These are phyloP conservation scores for Achroia grisella DNA, from an alignment of 1,140 invertebrate genomes.

Conservation along the genomic window DNA sequence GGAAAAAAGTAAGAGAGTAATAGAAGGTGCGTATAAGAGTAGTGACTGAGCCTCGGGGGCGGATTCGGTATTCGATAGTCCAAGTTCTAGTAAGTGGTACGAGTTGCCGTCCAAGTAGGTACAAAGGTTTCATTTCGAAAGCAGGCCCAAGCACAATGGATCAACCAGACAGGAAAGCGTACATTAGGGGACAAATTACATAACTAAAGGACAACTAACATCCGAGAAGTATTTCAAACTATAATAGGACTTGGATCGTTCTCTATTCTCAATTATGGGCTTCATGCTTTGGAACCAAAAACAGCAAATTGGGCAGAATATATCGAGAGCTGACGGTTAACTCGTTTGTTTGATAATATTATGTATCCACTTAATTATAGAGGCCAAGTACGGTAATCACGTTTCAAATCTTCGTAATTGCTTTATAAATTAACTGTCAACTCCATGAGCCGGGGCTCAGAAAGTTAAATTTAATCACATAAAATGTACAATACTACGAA, in stretches of 20 bases:
- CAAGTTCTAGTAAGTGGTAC: slow-evolving; percentile 15
- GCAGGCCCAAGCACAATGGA: slow-evolving; percentile 67
- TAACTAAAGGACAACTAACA: slow-evolving; percentile 12
- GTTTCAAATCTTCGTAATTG: not conserved
- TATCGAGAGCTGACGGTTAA: slow-evolving; percentile 61
- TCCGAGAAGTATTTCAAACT: slow-evolving; percentile 29
- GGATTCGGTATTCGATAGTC: slow-evolving; percentile 18
- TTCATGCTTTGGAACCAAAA: slow-evolving; percentile 62
- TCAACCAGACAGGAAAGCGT: slow-evolving; percentile 44
- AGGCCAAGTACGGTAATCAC: not conserved
- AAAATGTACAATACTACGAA: slow-evolving; percentile 61
- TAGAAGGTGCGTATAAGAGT: slow-evolving; percentile 42
- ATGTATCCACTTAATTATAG: not conserved
- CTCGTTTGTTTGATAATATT: not conserved
- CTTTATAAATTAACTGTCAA: slow-evolving; percentile 58
- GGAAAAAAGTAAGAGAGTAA: slow-evolving; percentile 30
- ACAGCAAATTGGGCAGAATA: slow-evolving; percentile 29
- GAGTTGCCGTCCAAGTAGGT: slow-evolving; percentile 30
- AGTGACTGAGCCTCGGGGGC: slow-evolving; percentile 41
- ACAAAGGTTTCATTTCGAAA: slow-evolving; percentile 48
- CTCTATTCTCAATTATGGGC: slow-evolving; percentile 45
- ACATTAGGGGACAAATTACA: slow-evolving; percentile 24
- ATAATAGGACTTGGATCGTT: slow-evolving; percentile 31
- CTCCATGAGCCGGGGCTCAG: slow-evolving; percentile 36
- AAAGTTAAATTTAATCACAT: slow-evolving; percentile 43